A percentile compares a stretch with the other conserved stretches of the same genome.
Evolutionary conservation across 1,140 invertebrate genomes (phyloP).

Genomic region (Heliconius eleuchia): DNA sequence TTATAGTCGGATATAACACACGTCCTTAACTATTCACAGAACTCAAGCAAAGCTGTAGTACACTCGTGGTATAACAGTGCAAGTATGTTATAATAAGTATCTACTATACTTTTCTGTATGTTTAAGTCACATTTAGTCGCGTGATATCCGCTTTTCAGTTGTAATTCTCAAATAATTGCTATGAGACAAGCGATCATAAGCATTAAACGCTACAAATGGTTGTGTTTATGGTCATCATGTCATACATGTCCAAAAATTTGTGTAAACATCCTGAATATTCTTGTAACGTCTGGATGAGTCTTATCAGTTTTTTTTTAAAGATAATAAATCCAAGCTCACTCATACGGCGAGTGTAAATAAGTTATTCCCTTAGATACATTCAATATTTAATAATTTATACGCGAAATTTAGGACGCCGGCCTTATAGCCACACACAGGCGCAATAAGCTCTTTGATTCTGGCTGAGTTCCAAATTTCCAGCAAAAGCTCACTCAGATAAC

Average conservation of each 20-base stretch:
- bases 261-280: slow-evolving; percentile 26
- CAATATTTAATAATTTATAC: slow-evolving; percentile 57
- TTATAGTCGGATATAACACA: not conserved
- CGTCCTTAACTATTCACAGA: not conserved
- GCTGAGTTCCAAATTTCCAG: slow-evolving; percentile 65
- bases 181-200: not conserved
- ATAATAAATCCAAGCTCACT: slow-evolving; percentile 6
- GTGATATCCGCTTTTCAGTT: not conserved
- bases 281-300: slow-evolving; percentile 13
- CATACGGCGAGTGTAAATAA: slow-evolving; percentile 2
- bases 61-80: not conserved
- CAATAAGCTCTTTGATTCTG: slow-evolving; percentile 56
- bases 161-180: not conserved
- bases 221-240: not conserved
- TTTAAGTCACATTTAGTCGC: not conserved
- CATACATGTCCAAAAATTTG: slow-evolving; percentile 5
- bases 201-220: not conserved
- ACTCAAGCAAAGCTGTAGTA: not conserved
- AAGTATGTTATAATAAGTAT: not conserved
- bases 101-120: not conserved
- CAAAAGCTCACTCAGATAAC: slow-evolving; percentile 47
- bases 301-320: slow-evolving; percentile 23
- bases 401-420: slow-evolving; percentile 61
- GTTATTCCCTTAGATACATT: slow-evolving; percentile 40
- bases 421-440: slow-evolving; percentile 51